Base-by-base conservation (phyloP, 1,140 invertebrate genomes). In the Drosophila insularis region DNA sequence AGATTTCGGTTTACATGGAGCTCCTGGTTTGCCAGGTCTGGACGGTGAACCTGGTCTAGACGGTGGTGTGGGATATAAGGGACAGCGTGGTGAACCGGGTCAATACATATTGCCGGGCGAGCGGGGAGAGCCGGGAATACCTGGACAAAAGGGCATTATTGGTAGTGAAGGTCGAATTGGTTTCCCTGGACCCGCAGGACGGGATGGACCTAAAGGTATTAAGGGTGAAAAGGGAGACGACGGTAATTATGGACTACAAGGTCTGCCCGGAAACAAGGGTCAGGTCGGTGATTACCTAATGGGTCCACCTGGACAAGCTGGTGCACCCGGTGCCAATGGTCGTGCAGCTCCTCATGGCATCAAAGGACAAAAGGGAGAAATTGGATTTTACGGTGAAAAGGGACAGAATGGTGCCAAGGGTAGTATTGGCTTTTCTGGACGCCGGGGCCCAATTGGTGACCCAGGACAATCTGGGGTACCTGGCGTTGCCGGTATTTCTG, bases 311-410 rank as follows among this genome's bases (percentile, higher is more conserved):
- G 95, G 95, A n/a, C 27, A 71, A 2, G 68, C 77, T 13, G 95
- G 95, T 53, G 86, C 90, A 31, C 92, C 93, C 1, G 95, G 95
- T 17, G 69, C 87, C 8, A 89, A 93, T 58, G 95, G 95, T 59
- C 75, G 76, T 17, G 71, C 72, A 14, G 95, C 95, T 5, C 91
- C 76, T 17, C 68, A 84, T n/a, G 96, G 96, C 6, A 11, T 71
- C 1, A 94, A 94, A 89, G 96, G 96, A 43, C 91, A 93, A 72
- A 80, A 77, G 50, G 95, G 95, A 56, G 90, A 93, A 1, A 74
- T 79, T 77, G 91, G 91, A 0, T 19, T n/a, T 4, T 61, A 23
- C 1, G 81, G 80, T 19, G 63, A 66, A 17, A 31, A 61, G 35
- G 91, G 91, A 3, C 73, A 65, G 27, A 78, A 77, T 14, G 91